Base-by-base conservation (phyloP, 1,140 invertebrate genomes). In the Lasioglossum baleicum region DNA sequence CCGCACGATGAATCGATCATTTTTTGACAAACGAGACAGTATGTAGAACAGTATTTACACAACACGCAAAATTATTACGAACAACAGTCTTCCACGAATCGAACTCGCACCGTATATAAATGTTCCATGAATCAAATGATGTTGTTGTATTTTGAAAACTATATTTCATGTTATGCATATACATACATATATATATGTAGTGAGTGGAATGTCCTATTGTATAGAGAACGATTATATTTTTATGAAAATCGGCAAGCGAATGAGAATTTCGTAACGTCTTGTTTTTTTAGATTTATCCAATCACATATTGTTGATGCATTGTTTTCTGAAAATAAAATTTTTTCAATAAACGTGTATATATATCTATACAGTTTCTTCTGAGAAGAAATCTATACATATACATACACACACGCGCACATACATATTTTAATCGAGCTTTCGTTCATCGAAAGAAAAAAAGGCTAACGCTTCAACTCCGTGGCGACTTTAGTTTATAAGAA, bases 211-310 rank as follows among this genome's bases (percentile, higher is more conserved):
- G 68, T 71, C 51, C 48, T 86, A 81, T 74, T 80, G 22, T 83
- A 80, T 74, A 86, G 42, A 83, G 17, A 53, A 75, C 53, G 53
- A 64, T 85, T 80, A 79, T 85, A 85, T 83, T 83, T 85, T 85
- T 77, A 80, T 71, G 70, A 63, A 22, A 75, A 71, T 77, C 77
- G 65, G 69, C 31, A 65, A 56, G 53, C 58, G 15, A 61, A 77
- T 74, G 66, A 73, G 48, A 68, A 11, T 68, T 75, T 71, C 26
- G 35, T 69, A 65, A 71, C 10, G 53, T 70, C 26, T 26, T 26
- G 26, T 26, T 26, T 26, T 71, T 78, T 75, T 70, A 72, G 26
- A 68, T 22, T 51, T 48, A 48, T 63, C 31, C 17, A 68, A n/a
- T 71, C 40, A 20, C n/a, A 8, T 76, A 8, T 76, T 76, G 20